Evolutionary conservation across 2,888 invertebrate genomes (phyloP), one percentile per base, ranked within the genome.

Genomic region (Synanthedon tipuliformis): DNA sequence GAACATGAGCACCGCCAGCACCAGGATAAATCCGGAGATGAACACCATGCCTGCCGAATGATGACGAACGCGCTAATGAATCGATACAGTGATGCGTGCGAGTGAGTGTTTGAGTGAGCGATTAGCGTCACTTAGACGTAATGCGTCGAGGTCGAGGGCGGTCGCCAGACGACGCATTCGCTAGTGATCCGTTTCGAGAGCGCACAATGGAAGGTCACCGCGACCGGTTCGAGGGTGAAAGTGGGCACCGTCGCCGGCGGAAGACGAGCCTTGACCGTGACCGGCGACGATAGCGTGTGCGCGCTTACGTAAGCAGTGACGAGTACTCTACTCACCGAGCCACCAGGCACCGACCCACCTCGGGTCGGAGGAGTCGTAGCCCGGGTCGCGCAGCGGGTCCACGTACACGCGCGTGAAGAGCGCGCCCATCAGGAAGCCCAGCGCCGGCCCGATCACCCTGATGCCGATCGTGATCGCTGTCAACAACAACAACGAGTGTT

Each of bases 321-420:
- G 69, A 45, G 5, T n/a, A 89, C 89, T 92, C 86, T n/a, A 89
- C 89, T 92, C 86, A 90, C 95, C 97, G 55, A 98, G 88, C 98
- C 98, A 98, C 98, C 98, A 98, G 50, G 98, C 98, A 51, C 98
- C 97, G 51, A 98, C 94, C 96, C 97, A 98, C 78, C 94, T 89
- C 4, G 95, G 94, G 83, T 96, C 95, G 48, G 90, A 90, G 52
- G 93, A 91, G 61, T 92, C 91, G 66, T 94, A 93, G 59, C 92
- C 92, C 0, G 94, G 94, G 73, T 92, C 90, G 11, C 87, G 80
- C 3, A 93, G 89, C 16, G 96, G 91, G 78, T 96, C 92, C 48
- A 95, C 95, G 79, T 96, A 96, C 60, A 96, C 89, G 65, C 94
- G 91, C 1, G 96, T 96, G 78, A 96, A 96, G 45, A 96, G 84